Percentiles rank a stretch among this genome's conserved stretches.
Evolutionary conservation across 2,888 invertebrate genomes (phyloP).

Genomic region (Siphlonurus alternatus): DNA sequence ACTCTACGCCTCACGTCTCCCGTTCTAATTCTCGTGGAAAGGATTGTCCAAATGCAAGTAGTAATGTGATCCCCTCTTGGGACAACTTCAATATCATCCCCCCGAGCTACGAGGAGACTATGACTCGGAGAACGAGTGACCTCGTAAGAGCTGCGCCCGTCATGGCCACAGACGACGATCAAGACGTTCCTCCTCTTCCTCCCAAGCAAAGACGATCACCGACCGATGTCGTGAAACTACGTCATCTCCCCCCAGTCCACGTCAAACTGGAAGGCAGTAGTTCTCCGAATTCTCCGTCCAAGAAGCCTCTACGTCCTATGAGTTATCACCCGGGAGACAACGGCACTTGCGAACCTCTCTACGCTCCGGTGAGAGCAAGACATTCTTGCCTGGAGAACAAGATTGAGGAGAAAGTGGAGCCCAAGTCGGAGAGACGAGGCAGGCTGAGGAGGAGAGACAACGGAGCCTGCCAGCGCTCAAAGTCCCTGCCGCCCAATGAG

Average conservation of each 20-base stretch:
- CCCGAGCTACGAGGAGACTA: conserved; percentile 20
- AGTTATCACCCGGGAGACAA: not conserved
- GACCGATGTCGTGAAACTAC: conserved; percentile 25
- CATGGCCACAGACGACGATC: conserved; percentile 13
- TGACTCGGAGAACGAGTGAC: conserved; percentile 13
- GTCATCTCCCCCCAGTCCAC: conserved; percentile 46
- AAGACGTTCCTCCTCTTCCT: conserved; percentile 33
- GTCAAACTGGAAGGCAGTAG: conserved; percentile 25
- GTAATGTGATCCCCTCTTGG: conserved; percentile 18
- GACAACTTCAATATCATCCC: conserved; percentile 16
- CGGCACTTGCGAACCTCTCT: conserved; percentile 13
- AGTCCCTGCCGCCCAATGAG: conserved; percentile 16
- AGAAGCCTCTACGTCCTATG: conserved; percentile 9
- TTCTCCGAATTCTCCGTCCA: conserved; percentile 10
- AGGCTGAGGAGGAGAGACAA: conserved; percentile 19
- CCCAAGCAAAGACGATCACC: conserved; percentile 30
- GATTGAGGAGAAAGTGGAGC: conserved; percentile 9
- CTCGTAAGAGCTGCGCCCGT: conserved; percentile 18
- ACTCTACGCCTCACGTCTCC: conserved; percentile 30
- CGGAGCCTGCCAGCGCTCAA: conserved; percentile 18
- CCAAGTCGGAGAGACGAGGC: conserved; percentile 17
- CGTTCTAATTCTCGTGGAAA: conserved; percentile 30
- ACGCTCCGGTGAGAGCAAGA: conserved; percentile 10
- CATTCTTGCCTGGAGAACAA: conserved; percentile 12
- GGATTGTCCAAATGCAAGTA: conserved; percentile 19